Base-by-base conservation (phyloP, 2,113 vertebrate genomes). In the Nycticebus coucang region DNA sequence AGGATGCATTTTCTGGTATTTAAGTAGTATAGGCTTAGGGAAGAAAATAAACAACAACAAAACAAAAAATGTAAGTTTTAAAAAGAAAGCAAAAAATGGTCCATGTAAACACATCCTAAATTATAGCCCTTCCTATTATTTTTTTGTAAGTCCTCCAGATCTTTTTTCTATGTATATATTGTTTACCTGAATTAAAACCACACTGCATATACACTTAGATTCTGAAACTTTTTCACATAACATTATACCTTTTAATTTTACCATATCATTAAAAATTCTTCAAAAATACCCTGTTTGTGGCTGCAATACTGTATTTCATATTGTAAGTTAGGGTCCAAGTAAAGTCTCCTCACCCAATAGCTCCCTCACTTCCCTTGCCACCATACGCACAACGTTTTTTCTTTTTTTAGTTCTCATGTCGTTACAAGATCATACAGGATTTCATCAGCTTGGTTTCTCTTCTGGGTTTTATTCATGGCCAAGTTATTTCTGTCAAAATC, bases 141-240 rank as follows among this genome's bases (percentile, higher is more conserved):
- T 89, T 41, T 19, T 81, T 57, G 21, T 50, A 86, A 1, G 53
- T 84, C 15, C 57, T 79, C 28, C 50, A 87, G 5, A 69, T 68
- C 33, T 50, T 62, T 78, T 83, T 59, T 33, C 50, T 35, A 5
- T 78, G 7, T 18, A 0, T 68, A 5, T 45, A n/a, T 89, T 2
- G 2, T 71, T 97, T 95, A 92, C 66, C 28, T 93, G 89, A 7
- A 55, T 37, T 93, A 71, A 93, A 95, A 74, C 82, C 28, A 80
- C 30, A 83, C 10, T 26, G 7, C 3, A 28, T 30, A n/a, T 75
- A 80, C 8, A 87, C 15, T 79, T 93, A 17, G 17, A 50, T 62
- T 79, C 91, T 91, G 33, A 7, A 24, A n/a, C 1, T 69, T 69
- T 93, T 89, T 93, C n/a, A 87, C 4, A 53, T 83, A 80, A 9